Conservation (phyloP, 92 coral and sea anemone genomes). For the Nematostella vectensis region DNA sequence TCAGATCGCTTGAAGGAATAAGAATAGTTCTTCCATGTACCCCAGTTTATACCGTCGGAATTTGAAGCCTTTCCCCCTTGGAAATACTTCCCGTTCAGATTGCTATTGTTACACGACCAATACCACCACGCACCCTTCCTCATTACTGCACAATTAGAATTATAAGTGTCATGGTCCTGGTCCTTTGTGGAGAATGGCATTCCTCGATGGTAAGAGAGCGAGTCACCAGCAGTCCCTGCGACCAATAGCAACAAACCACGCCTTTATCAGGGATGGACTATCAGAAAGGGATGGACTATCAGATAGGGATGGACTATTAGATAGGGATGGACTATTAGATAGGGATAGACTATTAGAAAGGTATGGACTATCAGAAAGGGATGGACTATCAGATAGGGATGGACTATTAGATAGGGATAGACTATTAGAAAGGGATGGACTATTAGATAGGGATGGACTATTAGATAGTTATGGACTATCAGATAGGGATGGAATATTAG, state of each 20-base stretch:
- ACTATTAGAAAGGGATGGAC: too few species aligned
- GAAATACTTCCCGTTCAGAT: conserved; percentile 45
- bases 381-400: too few species aligned
- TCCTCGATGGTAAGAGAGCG: conserved; percentile 22
- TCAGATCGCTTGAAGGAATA: conserved; percentile 45
- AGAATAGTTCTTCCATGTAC: conserved; percentile 39
- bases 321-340: too few species aligned
- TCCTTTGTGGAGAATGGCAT: conserved; percentile 37
- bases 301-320: too few species aligned
- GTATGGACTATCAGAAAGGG: too few species aligned
- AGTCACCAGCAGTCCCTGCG: conserved; percentile 41
- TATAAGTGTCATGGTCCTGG: conserved; percentile 18
- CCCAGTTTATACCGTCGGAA: conserved; percentile 51
- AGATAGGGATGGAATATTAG: too few species aligned
- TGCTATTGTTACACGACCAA: conserved; percentile 17
- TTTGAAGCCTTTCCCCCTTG: conserved; percentile 36
- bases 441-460: too few species aligned
- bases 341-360: too few species aligned
- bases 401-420: too few species aligned
- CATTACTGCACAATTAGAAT: conserved; percentile 23
- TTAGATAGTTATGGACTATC: too few species aligned
- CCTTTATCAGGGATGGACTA: neutral
- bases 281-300: too few species aligned
- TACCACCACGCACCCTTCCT: conserved; percentile 60
- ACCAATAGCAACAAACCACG: neutral